These are phyloP conservation scores for Mormoops blainvillei DNA, from an alignment of 2,113 vertebrate genomes.

Conservation along the genomic window DNA sequence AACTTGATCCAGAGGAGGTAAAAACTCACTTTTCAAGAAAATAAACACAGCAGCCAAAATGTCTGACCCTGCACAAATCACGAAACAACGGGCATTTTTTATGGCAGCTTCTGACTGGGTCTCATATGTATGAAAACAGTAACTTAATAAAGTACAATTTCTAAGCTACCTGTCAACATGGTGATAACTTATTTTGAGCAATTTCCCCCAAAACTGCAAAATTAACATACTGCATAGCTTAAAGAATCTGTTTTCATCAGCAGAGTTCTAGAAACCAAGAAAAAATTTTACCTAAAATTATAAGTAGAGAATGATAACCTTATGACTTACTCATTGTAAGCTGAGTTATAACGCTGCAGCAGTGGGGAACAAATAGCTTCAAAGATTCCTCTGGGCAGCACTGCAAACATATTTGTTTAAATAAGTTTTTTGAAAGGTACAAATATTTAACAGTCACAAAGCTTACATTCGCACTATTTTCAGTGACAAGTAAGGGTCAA, in stretches of 20 bases:
- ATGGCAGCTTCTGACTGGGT: background rate
- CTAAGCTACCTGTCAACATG: background rate
- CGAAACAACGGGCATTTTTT: background rate
- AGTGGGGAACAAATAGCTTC: constrained; percentile 96
- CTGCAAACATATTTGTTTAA: constrained; percentile 80
- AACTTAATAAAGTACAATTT: background rate
- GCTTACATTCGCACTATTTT: background rate
- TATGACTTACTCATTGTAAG: constrained; percentile 93
- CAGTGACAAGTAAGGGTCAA: background rate
- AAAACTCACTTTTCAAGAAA: constrained; percentile 10
- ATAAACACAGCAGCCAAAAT: background rate
- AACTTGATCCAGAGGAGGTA: background rate
- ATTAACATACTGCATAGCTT: background rate
- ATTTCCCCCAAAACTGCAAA: background rate
- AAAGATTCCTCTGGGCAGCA: constrained; percentile 94
- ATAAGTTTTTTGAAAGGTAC: background rate
- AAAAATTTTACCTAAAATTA: background rate
- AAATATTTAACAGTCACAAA: constrained; percentile 26
- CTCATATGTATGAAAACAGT: background rate
- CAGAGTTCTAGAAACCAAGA: background rate
- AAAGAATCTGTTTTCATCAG: background rate
- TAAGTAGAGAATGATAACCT: constrained; percentile 5
- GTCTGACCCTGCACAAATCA: background rate
- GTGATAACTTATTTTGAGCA: background rate
- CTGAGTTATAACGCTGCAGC: constrained; percentile 92